These are phyloP conservation scores for Ictalurus punctatus DNA, from an alignment of 2,113 vertebrate genomes.

Conservation along the genomic window DNA sequence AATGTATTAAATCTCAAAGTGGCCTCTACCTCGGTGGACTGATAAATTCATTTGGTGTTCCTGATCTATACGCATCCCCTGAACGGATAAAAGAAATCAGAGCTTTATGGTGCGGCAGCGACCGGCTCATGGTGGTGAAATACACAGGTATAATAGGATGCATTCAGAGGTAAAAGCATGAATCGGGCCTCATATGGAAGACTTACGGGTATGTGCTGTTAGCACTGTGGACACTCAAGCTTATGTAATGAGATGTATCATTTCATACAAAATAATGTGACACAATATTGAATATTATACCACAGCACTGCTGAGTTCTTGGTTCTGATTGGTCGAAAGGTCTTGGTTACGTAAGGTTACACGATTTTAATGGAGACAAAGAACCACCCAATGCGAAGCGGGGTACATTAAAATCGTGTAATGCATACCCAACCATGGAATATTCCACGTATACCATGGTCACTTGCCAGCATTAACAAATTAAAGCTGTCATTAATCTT, in stretches of 20 bases:
- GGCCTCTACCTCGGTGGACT: constrained; percentile 59
- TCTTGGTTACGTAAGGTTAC: too few species aligned
- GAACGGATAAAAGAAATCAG: constrained; percentile 70
- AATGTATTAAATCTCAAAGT: constrained; percentile 67
- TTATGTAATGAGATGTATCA: neutral
- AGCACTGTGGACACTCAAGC: neutral
- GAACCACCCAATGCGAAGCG: too few species aligned
- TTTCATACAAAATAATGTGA: neutral
- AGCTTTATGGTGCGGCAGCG: constrained; percentile 57
- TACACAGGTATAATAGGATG: constrained; percentile 61
- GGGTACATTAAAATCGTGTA: too few species aligned
- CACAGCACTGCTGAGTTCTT: neutral
- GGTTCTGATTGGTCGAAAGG: neutral
- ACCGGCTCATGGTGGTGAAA: constrained; percentile 63
- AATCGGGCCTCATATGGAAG: constrained; percentile 60
- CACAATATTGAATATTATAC: neutral
- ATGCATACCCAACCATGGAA: too few species aligned
- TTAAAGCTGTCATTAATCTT: too few species aligned
- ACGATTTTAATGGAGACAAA: too few species aligned
- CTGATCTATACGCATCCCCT: constrained; percentile 59
- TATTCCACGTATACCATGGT: too few species aligned
- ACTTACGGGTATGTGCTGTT: constrained; percentile 50
- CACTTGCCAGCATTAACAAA: too few species aligned
- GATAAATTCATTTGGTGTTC: constrained; percentile 69
- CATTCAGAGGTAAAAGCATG: constrained; percentile 59